phyloP scores from a whole-genome alignment of 2,113 vertebrate species.

The Oncorhynchus kisutch region DNA sequence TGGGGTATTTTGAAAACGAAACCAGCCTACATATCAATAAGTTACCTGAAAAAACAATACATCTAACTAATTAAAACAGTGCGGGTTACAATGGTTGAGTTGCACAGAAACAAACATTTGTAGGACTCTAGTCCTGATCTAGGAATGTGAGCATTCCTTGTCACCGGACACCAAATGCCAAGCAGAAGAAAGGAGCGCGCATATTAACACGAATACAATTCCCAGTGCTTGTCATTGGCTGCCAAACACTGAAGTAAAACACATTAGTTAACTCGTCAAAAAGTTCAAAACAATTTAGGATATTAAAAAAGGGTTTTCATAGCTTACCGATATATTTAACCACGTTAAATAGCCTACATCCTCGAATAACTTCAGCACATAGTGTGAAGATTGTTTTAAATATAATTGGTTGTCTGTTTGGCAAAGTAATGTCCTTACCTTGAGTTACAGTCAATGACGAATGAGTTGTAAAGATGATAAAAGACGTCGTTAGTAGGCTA shows the following conservation, averaged over 20 bases:
- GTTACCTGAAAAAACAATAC: neutral
- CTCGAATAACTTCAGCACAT: too few species aligned
- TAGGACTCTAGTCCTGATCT: neutral
- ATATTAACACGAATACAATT: neutral
- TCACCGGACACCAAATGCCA: neutral
- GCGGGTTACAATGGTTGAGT: neutral
- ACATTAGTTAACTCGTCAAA: too few species aligned
- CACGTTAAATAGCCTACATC: neutral
- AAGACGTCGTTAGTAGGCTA: too few species aligned
- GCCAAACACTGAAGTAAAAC: too few species aligned
- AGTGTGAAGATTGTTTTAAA: too few species aligned
- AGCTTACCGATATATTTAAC: neutral
- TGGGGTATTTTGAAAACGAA: too few species aligned
- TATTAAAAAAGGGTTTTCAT: too few species aligned
- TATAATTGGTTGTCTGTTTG: neutral
- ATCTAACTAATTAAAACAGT: neutral
- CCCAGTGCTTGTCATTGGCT: too few species aligned
- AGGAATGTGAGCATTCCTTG: neutral
- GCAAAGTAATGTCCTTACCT: conserved; percentile 31
- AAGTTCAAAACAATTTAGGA: too few species aligned
- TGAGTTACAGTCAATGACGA: too few species aligned
- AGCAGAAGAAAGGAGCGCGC: neutral
- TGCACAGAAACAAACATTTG: neutral
- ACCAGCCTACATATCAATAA: too few species aligned
- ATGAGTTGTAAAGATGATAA: too few species aligned